Percentiles rank a stretch among this genome's conserved stretches.
Conservation (phyloP, 2,797 vertebrate genomes). For the Rhinella marina region DNA sequence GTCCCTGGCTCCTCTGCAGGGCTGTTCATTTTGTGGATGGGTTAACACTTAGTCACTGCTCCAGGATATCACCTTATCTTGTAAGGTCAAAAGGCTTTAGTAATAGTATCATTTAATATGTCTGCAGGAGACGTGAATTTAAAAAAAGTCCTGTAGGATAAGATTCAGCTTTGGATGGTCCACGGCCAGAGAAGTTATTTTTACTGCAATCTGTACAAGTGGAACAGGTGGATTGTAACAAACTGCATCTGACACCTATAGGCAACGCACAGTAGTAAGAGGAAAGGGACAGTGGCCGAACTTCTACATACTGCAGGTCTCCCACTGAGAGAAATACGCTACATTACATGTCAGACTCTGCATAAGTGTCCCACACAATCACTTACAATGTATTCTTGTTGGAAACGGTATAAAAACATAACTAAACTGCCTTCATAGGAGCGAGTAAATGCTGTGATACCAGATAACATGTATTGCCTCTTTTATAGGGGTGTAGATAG, state of each 20-base stretch:
- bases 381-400: neutral
- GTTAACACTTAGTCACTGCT: constrained; percentile 35
- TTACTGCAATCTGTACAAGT: neutral
- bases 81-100: constrained; percentile 60
- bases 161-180: constrained; percentile 2
- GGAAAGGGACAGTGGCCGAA: no score
- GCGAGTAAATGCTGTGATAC: no score
- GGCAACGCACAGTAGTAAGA: no score
- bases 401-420: neutral
- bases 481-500: no score
- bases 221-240: neutral
- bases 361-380: neutral
- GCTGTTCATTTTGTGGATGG: constrained; percentile 23
- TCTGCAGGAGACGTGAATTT: constrained; percentile 43
- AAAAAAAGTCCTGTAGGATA: constrained; percentile 20
- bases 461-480: no score
- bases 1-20: neutral
- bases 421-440: no score
- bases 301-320: neutral
- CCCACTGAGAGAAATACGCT: neutral
- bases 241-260: neutral
- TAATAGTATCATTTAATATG: constrained; percentile 41
- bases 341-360: neutral
- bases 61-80: constrained; percentile 28
- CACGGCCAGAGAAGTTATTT: neutral